Conservation (phyloP, 2,797 vertebrate genomes). For the Pelochelys cantorii region DNA sequence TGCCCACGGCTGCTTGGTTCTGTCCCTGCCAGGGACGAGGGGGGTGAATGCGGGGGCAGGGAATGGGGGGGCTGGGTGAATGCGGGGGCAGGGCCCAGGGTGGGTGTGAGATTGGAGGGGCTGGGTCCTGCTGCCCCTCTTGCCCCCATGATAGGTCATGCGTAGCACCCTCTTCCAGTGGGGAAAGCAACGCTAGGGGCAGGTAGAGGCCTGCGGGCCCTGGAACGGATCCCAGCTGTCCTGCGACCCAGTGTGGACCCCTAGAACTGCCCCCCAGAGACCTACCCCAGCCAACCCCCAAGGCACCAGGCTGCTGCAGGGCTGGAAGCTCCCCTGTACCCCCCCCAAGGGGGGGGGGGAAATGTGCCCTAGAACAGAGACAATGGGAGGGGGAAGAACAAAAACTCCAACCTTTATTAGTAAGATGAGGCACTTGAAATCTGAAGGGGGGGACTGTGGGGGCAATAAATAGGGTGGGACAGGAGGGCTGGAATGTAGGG, state of each 20-base stretch:
- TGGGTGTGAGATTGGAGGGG: no score
- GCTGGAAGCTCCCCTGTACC: no score
- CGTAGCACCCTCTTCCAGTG: no score
- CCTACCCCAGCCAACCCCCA: no score
- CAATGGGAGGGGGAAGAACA: background rate
- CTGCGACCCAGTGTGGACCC: no score
- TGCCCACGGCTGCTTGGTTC: background rate
- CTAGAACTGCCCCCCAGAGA: no score
- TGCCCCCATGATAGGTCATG: no score
- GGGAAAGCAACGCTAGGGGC: no score
- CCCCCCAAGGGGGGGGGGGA: background rate
- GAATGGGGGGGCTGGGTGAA: background rate
- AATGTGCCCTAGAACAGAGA: background rate
- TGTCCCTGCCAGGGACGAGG: background rate
- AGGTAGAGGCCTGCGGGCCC: no score
- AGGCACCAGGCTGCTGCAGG: no score
- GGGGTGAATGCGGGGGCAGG: background rate
- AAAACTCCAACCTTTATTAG: conserved; percentile 66
- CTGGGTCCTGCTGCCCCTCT: no score
- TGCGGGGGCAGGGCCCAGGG: no score
- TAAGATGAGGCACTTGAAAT: conserved; percentile 71
- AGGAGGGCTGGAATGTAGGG: background rate
- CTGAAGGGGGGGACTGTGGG: background rate
- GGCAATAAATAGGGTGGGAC: conserved; percentile 73
- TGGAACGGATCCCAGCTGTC: background rate